Evolutionary conservation across 1,140 invertebrate genomes (phyloP).

Genomic region (Popillia japonica): DNA sequence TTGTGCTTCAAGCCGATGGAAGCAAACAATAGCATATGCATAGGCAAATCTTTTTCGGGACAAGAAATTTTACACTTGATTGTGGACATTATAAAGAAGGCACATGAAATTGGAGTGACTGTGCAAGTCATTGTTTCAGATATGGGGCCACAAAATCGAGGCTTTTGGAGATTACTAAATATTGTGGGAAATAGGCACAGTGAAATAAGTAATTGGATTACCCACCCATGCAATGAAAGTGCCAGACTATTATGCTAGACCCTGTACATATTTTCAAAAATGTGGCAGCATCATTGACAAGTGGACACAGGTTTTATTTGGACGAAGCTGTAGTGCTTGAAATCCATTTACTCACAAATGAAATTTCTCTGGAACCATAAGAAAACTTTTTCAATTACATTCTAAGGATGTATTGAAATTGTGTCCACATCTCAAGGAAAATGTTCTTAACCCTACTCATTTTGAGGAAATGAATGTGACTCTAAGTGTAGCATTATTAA

Average conservation of each 20-base stretch:
- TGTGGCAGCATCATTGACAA: background rate
- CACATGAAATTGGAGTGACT: background rate
- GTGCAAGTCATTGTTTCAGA: conserved; percentile 2
- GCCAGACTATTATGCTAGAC: conserved; percentile 39
- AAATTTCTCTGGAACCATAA: background rate
- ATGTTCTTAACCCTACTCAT: background rate
- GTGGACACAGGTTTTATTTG: background rate
- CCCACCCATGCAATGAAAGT: conserved; percentile 20
- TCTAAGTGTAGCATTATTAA: too few species aligned
- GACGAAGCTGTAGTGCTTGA: background rate
- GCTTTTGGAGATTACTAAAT: conserved; percentile 36
- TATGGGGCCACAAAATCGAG: conserved; percentile 38
- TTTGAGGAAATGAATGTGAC: background rate
- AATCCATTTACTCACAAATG: background rate
- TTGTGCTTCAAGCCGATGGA: too few species aligned
- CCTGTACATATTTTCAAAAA: conserved; percentile 44
- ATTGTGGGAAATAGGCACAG: background rate
- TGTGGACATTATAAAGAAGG: background rate
- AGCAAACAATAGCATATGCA: too few species aligned
- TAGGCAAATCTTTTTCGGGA: too few species aligned
- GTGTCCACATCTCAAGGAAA: background rate
- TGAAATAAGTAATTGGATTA: conserved; percentile 36
- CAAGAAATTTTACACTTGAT: too few species aligned
- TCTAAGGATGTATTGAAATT: background rate
- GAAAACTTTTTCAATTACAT: background rate